Percentiles rank a stretch among this genome's conserved stretches.
Evolutionary conservation across 1,140 invertebrate genomes (phyloP).

Genomic region (Coptotermes formosanus): DNA sequence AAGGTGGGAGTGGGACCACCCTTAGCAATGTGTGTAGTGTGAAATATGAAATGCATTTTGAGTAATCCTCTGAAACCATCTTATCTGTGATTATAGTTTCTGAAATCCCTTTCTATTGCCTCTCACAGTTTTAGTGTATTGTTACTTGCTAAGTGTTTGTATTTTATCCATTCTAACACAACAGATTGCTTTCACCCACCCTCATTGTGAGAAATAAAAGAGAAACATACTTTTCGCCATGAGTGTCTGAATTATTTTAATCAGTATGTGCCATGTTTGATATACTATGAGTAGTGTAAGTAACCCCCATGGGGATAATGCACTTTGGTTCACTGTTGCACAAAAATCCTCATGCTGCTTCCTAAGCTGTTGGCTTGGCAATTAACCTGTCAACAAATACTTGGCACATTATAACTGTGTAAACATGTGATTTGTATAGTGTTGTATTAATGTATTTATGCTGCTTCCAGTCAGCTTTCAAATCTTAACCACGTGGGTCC

Average conservation of each 20-base stretch:
- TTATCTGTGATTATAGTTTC: conserved; percentile 32
- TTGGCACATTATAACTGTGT: too few relatives aligned
- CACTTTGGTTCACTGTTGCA: too few relatives aligned
- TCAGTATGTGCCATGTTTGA: not conserved
- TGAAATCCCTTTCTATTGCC: conserved; percentile 28
- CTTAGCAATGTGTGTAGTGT: conserved; percentile 30
- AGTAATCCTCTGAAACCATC: conserved; percentile 24
- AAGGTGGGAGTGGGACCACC: conserved; percentile 31
- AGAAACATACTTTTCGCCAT: conserved; percentile 26
- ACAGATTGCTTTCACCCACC: conserved; percentile 29
- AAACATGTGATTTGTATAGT: too few relatives aligned
- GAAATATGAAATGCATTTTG: conserved; percentile 28
- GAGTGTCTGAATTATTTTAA: conserved; percentile 10
- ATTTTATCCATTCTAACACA: conserved; percentile 32
- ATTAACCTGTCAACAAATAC: too few relatives aligned
- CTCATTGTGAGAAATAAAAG: conserved; percentile 31
- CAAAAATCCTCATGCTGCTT: too few relatives aligned
- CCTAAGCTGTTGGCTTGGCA: too few relatives aligned
- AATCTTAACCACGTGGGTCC: too few relatives aligned
- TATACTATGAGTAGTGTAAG: not conserved
- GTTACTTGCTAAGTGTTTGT: conserved; percentile 32
- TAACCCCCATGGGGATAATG: not conserved
- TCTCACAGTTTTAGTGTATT: conserved; percentile 31
- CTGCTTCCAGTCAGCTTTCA: too few relatives aligned
- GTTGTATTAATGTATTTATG: too few relatives aligned